Percentiles rank a stretch among this genome's conserved stretches.
Evolutionary conservation across 2,797 vertebrate species (phyloP).

Genomic region (Pangasius krempfi): DNA sequence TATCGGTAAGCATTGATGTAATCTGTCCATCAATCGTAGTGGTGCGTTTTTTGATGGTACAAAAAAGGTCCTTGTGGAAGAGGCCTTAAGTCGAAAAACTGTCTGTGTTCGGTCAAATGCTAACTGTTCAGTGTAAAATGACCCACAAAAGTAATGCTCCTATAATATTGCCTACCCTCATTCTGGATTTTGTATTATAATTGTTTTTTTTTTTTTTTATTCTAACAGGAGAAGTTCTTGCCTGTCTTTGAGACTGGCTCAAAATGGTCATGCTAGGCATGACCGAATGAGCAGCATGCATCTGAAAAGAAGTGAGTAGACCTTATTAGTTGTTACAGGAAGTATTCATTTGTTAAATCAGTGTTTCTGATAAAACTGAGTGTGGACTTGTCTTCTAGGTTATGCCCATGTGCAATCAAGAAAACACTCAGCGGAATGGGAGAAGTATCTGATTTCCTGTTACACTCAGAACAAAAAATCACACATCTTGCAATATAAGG

Average conservation of each 20-base stretch:
- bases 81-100: background rate
- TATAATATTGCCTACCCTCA: background rate
- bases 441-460: constrained; percentile 69
- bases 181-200: background rate
- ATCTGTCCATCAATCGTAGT: background rate
- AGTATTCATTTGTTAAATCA: background rate
- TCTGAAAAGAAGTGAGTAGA: constrained; percentile 64
- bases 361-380: background rate
- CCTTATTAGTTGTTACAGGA: background rate
- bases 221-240: constrained; percentile 73
- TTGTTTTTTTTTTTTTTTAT: background rate
- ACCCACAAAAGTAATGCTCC: background rate
- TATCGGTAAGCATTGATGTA: background rate
- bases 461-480: constrained; percentile 61
- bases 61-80: too few species aligned
- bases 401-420: constrained; percentile 41
- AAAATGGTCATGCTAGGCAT: constrained; percentile 73
- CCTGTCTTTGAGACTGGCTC: constrained; percentile 72
- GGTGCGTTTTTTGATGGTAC: background rate
- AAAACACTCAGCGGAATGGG: constrained; percentile 65
- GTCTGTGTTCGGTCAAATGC: background rate
- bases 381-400: constrained; percentile 55
- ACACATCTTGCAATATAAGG: background rate
- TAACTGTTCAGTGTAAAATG: background rate
- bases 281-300: constrained; percentile 55